A percentile compares a stretch with the other conserved stretches of the same genome.
phyloP scores from a whole-genome alignment of 2,888 invertebrate species.

The Automeris io region DNA sequence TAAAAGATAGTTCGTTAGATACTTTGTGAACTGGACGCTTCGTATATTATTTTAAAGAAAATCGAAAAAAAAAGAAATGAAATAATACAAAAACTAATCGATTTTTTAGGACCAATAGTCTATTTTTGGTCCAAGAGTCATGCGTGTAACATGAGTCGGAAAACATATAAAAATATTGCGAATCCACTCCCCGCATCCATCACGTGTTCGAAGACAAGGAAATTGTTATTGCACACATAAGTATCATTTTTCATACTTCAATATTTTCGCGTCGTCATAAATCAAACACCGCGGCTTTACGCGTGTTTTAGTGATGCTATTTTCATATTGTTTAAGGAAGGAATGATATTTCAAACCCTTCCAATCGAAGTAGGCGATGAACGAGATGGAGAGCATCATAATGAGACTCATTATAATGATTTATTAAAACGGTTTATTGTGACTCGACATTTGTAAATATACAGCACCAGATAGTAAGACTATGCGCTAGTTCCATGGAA shows the following conservation, averaged over 20 bases:
- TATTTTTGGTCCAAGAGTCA: background rate
- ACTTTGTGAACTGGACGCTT: background rate
- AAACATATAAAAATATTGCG: slow-evolving; percentile 14
- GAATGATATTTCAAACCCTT: no score
- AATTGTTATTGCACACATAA: slow-evolving; percentile 17
- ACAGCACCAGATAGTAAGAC: no score
- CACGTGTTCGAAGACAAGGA: slow-evolving; percentile 17
- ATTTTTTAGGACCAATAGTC: background rate
- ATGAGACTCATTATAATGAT: no score
- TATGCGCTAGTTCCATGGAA: no score
- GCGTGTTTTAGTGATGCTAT: background rate
- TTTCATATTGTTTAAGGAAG: no score
- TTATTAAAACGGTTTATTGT: no score
- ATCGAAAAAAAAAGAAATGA: background rate
- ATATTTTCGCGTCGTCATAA: slow-evolving; percentile 23
- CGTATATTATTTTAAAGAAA: background rate
- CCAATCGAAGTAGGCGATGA: no score
- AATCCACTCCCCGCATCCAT: slow-evolving; percentile 20
- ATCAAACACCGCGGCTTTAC: background rate
- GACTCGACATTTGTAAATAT: no score
- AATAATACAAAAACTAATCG: background rate
- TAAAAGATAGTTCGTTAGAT: background rate
- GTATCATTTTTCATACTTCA: slow-evolving; percentile 29
- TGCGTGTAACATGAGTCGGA: background rate
- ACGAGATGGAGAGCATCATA: no score